A percentile compares a stretch with the other conserved stretches of the same genome.
Evolutionary conservation across 2,797 vertebrate genomes (phyloP).

Genomic region (Pseudochirops corinnae): DNA sequence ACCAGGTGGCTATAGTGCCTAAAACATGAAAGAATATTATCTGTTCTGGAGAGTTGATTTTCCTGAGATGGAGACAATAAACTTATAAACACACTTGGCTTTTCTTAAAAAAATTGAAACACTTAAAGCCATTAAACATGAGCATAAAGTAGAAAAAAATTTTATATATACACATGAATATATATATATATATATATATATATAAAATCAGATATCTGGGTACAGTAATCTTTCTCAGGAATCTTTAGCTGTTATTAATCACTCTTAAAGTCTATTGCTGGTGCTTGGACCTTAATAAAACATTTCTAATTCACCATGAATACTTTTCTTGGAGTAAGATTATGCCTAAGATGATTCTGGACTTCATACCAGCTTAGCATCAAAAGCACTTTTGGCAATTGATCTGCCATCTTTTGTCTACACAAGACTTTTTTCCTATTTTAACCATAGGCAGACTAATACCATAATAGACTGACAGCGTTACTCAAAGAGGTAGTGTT

Average conservation of each 20-base stretch:
- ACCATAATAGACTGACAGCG: neutral
- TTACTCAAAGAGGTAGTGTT: neutral
- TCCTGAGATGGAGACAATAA: neutral
- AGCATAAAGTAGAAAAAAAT: neutral
- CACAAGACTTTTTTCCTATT: neutral
- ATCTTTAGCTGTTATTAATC: neutral
- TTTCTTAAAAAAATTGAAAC: slow-evolving; percentile 17
- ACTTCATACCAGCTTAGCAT: slow-evolving; percentile 22
- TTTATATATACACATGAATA: too few relatives aligned
- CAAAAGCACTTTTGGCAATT: slow-evolving; percentile 57
- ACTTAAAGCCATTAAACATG: neutral
- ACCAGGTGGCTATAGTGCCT: neutral
- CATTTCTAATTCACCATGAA: slow-evolving; percentile 47
- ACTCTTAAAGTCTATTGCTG: neutral
- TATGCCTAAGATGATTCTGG: slow-evolving; percentile 43
- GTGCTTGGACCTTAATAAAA: slow-evolving; percentile 30
- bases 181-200: too few relatives aligned
- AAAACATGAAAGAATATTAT: neutral
- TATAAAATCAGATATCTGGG: slow-evolving; percentile 23
- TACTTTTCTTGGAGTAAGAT: slow-evolving; percentile 33
- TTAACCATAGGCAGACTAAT: slow-evolving; percentile 5
- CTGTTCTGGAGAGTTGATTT: neutral
- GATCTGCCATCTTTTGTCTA: slow-evolving; percentile 24
- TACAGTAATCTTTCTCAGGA: neutral
- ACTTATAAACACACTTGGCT: neutral